phyloP scores from a whole-genome alignment of 2,113 vertebrate genomes.

The Mobula birostris region DNA sequence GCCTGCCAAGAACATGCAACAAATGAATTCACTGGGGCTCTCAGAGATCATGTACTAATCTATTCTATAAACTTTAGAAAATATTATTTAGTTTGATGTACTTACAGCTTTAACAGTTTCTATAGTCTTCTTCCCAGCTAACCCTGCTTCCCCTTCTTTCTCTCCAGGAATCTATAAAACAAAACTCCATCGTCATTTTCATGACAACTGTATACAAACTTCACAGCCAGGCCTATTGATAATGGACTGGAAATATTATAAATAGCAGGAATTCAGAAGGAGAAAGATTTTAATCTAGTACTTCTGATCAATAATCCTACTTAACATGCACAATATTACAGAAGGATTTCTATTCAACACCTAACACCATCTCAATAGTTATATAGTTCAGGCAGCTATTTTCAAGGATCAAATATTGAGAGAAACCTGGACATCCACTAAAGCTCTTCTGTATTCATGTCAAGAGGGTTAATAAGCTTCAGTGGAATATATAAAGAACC shows the following conservation, averaged over 20 bases:
- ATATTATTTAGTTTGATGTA: slow-evolving; percentile 37
- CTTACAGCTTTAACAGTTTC: slow-evolving; percentile 95
- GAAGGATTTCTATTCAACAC: not conserved
- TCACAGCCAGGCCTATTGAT: not conserved
- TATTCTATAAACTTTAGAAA: not conserved
- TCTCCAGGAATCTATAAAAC: slow-evolving; percentile 81
- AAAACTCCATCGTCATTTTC: not conserved
- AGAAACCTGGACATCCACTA: not conserved
- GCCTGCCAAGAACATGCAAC: slow-evolving; percentile 59
- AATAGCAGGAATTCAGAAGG: not conserved
- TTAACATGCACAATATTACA: not conserved
- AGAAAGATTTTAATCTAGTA: not conserved
- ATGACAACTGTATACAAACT: not conserved
- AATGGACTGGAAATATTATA: not conserved
- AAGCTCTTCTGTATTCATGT: not conserved
- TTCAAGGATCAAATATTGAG: not conserved
- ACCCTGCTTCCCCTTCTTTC: slow-evolving; percentile 70
- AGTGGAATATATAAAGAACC: not conserved
- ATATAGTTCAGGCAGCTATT: not conserved
- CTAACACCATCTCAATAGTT: not conserved
- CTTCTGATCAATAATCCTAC: not conserved
- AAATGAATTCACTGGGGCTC: not conserved
- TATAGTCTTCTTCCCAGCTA: slow-evolving; percentile 82
- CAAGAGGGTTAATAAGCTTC: not conserved
- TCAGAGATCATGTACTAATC: not conserved